Percentiles rank a stretch among this genome's conserved stretches.
Evolutionary conservation across 2,888 invertebrate species (phyloP).

Genomic region (Agrotis puta): DNA sequence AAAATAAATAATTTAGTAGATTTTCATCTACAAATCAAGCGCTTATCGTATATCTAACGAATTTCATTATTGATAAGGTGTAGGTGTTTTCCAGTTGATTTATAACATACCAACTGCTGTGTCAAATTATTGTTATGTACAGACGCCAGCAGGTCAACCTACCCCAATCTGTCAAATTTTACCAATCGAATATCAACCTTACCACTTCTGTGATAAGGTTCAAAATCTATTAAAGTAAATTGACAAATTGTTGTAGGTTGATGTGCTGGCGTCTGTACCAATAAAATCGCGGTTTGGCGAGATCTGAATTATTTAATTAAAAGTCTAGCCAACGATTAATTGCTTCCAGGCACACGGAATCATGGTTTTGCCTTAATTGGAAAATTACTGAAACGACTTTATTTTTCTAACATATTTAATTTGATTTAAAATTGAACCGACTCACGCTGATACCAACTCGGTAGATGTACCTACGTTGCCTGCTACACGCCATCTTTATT

Average conservation of each 20-base stretch:
- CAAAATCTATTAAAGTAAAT: too few species aligned
- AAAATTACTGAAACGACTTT: constrained; percentile 23
- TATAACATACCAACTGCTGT: constrained; percentile 39
- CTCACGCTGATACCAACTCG: too few species aligned
- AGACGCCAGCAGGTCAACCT: too few species aligned
- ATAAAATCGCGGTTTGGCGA: constrained; percentile 40
- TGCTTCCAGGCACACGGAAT: constrained; percentile 24
- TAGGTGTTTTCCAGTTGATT: constrained; percentile 41
- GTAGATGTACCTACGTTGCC: too few species aligned
- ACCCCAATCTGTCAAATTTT: too few species aligned
- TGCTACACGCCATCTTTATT: too few species aligned
- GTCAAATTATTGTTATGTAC: constrained; percentile 40
- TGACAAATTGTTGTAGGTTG: too few species aligned
- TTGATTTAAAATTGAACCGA: too few species aligned
- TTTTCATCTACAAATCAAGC: constrained; percentile 48
- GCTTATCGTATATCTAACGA: constrained; percentile 54
- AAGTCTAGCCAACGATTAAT: constrained; percentile 30
- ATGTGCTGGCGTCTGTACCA: too few species aligned
- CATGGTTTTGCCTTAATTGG: constrained; percentile 13
- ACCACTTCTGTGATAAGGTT: too few species aligned
- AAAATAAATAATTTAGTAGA: constrained; percentile 39
- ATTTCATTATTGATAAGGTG: constrained; percentile 41
- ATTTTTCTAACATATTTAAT: constrained; percentile 11
- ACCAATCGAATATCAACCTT: too few species aligned
- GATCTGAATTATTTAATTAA: constrained; percentile 47